phyloP scores from a whole-genome alignment of 2,113 vertebrate species.

The Ictalurus furcatus region DNA sequence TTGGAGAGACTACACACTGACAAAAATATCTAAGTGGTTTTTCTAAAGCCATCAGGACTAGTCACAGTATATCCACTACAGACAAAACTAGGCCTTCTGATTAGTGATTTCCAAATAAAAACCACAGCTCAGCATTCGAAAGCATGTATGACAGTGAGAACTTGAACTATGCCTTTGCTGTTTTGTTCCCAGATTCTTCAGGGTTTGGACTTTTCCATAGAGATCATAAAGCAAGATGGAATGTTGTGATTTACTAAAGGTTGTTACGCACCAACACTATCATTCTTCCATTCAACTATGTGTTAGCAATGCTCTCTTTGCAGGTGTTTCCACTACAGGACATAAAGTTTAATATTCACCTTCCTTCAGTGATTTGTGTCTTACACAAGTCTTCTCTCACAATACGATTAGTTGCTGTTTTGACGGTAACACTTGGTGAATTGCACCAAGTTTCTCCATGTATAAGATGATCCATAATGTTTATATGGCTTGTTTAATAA shows the following conservation, averaged over 20 bases:
- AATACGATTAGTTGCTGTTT: background rate
- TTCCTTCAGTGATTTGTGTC: background rate
- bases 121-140: background rate
- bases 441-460: background rate
- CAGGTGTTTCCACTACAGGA: background rate
- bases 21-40: background rate
- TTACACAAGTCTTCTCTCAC: background rate
- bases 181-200: background rate
- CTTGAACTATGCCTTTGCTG: background rate
- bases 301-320: background rate
- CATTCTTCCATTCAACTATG: background rate
- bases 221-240: background rate
- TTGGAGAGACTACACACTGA: background rate
- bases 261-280: background rate
- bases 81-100: background rate
- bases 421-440: background rate
- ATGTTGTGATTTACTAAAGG: slow-evolving; percentile 14
- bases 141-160: background rate
- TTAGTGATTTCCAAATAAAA: background rate
- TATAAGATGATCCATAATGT: background rate
- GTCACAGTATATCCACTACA: background rate
- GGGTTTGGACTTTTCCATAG: background rate
- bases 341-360: background rate
- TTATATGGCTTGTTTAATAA: background rate
- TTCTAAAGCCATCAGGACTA: background rate